Base-by-base conservation (phyloP, 2,888 invertebrate genomes). In the Caenorhabditis sp. region DNA sequence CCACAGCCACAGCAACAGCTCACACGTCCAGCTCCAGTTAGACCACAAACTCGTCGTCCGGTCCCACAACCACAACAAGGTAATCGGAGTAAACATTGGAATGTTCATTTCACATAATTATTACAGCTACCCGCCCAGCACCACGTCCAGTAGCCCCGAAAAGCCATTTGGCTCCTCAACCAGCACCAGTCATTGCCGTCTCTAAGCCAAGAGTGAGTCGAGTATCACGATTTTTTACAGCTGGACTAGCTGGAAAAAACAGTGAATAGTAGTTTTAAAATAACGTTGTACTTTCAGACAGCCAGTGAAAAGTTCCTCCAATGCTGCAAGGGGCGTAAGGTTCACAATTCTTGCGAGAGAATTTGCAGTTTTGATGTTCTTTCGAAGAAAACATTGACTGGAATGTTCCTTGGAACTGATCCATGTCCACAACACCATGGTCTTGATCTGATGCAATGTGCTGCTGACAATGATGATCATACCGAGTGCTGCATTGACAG, bases 401-500 rank as follows among this genome's bases (percentile, higher is more conserved):
- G 86, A 49, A 91, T 91, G 90, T 91, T 91, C 86, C 83, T 91
- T 28, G 91, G 91, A 19, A 88, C 90, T 12, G 91, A 91, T 81
- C 86, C 90, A 19, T 91, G 91, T 54, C 91, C 91, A 14, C 91
- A 91, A 80, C 68, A 80, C 19, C 68, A 88, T 64, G 91, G 91
- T 0, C 80, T 88, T 47, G 89, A 89, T 59, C 80, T 91, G 63
- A 87, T 91, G 70, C 79, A 88, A 49, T 91, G 91, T 54, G 91
- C 91, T 22, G 91, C 91, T 10, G 89, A 91, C 38, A 87, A 83
- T 31, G 79, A 83, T n/a, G 90, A 91, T 69, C 90, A 90, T 80
- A 89, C 89, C 0, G 56, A 82, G 44, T 90, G 90, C 76, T 90
- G 90, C 72, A 74, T 84, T n/a, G 85, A 86, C n/a, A 84, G 58